These are phyloP conservation scores for Gryllus longicercus DNA, from an alignment of 2,888 invertebrate species.

Conservation along the genomic window DNA sequence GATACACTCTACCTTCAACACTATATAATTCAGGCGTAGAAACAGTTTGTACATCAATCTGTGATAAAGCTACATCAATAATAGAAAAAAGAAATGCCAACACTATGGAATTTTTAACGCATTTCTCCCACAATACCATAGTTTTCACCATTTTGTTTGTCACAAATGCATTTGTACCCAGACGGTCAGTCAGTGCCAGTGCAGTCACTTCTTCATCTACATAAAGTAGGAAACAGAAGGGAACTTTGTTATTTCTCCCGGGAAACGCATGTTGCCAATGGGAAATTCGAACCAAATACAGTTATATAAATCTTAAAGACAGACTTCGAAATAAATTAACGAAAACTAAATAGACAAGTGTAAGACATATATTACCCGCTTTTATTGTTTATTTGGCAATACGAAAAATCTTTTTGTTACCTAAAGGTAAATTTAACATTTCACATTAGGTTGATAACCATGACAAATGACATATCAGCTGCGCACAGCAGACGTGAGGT, in stretches of 20 bases:
- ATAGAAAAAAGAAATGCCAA: conserved; percentile 17
- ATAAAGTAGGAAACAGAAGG: background rate
- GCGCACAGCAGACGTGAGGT: too few species aligned
- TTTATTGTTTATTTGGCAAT: too few species aligned
- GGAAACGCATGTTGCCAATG: background rate
- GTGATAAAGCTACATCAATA: conserved; percentile 11
- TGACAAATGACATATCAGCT: too few species aligned
- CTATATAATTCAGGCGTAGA: conserved; percentile 59
- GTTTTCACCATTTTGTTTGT: conserved; percentile 8
- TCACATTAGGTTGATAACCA: too few species aligned
- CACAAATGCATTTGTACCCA: conserved; percentile 8
- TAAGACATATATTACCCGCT: too few species aligned
- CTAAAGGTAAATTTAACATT: too few species aligned
- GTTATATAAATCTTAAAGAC: too few species aligned
- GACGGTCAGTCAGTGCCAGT: background rate
- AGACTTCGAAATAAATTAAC: too few species aligned
- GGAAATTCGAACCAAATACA: background rate
- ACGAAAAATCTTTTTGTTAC: too few species aligned
- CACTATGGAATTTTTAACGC: background rate
- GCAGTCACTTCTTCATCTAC: too few species aligned
- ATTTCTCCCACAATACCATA: conserved; percentile 9
- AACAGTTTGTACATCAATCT: conserved; percentile 3
- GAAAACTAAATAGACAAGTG: too few species aligned
- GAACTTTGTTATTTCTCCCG: background rate
- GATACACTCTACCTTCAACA: conserved; percentile 78